Base-by-base conservation (phyloP, 2,797 vertebrate species). In the Telmatherina bonti region DNA sequence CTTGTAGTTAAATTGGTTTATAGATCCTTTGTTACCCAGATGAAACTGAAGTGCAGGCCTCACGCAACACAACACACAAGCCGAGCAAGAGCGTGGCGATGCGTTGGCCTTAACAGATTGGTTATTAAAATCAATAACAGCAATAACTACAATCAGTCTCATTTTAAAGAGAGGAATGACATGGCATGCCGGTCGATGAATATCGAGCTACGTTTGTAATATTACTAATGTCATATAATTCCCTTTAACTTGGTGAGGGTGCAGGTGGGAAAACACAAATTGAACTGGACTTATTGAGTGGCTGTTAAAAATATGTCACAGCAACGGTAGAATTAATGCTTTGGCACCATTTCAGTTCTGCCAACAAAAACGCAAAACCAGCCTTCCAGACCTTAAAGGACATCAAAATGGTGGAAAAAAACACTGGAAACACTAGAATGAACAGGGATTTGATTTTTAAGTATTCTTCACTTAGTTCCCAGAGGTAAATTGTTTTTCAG, bases 51-150 rank as follows among this genome's bases (percentile, higher is more conserved):
- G 56, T 54, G 54, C 41, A 62, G 70, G 20, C 24, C 51, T 69
- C 49, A 55, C 51, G 31, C n/a, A 60, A 38, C 31, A 35, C 41
- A 61, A 54, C 57, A 79, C 57, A 51, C 16, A 22, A 33, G 59
- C 78, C 58, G 58, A 74, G 85, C 67, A 65, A 36, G 65, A 85
- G 69, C 64, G 59, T 60, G 31, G 54, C 80, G 62, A 70, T 49
- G 68, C 71, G 79, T 57, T 66, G 71, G 74, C 77, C 80, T 80
- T 68, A 90, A 90, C 82, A 86, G 82, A 67, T 74, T 84, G 74
- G 86, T 92, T 93, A 92, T 93, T 93, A 91, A 94, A 94, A 94
- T 95, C 93, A 93, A 95, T 94, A 94, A 71, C 70, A 73, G 89
- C 89, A 93, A 94, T 93, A 94, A 94, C 87, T 85, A 88, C 89